phyloP scores from a whole-genome alignment of 2,113 vertebrate genomes.

The Phalacrocorax pelagicus region DNA sequence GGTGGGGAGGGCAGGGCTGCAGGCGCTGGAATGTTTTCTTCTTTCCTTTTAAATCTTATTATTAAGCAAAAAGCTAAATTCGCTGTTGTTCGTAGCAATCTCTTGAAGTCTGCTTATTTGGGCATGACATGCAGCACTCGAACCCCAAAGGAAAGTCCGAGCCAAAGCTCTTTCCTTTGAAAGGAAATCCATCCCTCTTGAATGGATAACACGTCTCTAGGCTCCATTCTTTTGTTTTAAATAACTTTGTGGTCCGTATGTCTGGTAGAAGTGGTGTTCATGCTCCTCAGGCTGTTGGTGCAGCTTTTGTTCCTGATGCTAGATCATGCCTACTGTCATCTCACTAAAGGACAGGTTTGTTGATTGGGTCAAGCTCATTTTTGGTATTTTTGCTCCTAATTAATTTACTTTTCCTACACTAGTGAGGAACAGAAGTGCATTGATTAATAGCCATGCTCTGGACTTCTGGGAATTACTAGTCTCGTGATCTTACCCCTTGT shows the following conservation, averaged over 20 bases:
- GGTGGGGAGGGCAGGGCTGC: slow-evolving; percentile 75
- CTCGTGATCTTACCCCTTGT: rapidly evolving
- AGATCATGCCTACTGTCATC: not conserved
- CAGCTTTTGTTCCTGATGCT: not conserved
- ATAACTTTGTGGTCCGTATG: not conserved
- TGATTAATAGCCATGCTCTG: not conserved
- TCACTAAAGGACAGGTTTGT: not conserved
- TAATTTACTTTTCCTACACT: not conserved
- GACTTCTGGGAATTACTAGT: not conserved
- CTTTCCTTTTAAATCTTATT: slow-evolving; percentile 72
- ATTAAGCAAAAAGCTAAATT: slow-evolving; percentile 82
- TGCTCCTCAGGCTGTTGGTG: not conserved
- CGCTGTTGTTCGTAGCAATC: slow-evolving; percentile 76
- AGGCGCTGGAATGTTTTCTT: slow-evolving; percentile 72
- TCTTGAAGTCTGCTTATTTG: slow-evolving; percentile 60
- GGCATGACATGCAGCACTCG: slow-evolving; percentile 17
- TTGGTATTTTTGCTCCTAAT: not conserved
- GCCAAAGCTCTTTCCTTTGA: slow-evolving; percentile 2
- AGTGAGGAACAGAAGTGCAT: not conserved
- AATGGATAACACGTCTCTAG: not conserved
- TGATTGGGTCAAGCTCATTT: not conserved
- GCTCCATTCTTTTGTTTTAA: not conserved
- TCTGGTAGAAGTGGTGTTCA: not conserved
- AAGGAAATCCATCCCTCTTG: not conserved
- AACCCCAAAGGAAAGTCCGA: not conserved